phyloP scores from a whole-genome alignment of 2,888 invertebrate genomes.

The Lutraria lutraria region DNA sequence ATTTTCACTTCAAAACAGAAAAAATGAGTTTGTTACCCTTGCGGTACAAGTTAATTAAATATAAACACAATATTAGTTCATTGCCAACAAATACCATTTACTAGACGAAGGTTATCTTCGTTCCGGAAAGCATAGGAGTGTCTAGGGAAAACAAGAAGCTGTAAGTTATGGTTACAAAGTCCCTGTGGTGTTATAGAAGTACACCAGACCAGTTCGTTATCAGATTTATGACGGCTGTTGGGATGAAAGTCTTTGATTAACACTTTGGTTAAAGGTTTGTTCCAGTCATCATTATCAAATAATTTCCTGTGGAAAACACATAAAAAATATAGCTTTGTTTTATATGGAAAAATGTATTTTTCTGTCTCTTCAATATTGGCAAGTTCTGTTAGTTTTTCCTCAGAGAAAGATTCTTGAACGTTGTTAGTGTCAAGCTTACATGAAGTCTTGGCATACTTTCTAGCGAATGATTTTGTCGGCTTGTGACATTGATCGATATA shows the following conservation, averaged over 20 bases:
- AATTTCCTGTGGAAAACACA: too few relatives aligned
- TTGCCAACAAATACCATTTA: not conserved
- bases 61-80: not conserved
- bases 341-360: too few relatives aligned
- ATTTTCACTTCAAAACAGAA: conserved; percentile 10
- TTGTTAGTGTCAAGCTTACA: too few relatives aligned
- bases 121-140: not conserved
- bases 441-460: too few relatives aligned
- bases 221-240: not conserved
- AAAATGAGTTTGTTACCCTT: not conserved
- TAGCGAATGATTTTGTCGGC: too few relatives aligned
- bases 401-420: too few relatives aligned
- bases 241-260: not conserved
- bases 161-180: not conserved
- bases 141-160: not conserved
- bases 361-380: too few relatives aligned
- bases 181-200: not conserved
- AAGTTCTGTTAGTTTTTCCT: too few relatives aligned
- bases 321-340: too few relatives aligned
- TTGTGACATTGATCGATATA: too few relatives aligned
- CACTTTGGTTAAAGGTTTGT: not conserved
- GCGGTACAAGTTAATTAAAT: not conserved
- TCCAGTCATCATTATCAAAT: too few relatives aligned
- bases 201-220: not conserved
- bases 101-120: not conserved